These are phyloP conservation scores for Engraulis encrasicolus DNA, from an alignment of 2,113 vertebrate species.

Conservation along the genomic window DNA sequence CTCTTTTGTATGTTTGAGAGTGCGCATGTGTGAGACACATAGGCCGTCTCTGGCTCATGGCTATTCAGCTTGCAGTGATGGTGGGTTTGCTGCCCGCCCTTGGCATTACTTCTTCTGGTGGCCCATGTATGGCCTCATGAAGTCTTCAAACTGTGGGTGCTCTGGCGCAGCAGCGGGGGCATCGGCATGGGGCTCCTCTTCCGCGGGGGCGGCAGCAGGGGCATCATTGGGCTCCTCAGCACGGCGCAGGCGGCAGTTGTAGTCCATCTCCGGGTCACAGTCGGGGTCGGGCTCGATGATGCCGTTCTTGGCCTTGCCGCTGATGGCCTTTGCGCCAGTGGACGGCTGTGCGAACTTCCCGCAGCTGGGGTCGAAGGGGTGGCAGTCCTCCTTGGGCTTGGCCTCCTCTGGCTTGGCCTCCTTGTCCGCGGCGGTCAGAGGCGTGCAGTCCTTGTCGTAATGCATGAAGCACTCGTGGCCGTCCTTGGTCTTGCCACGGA, in stretches of 20 bases:
- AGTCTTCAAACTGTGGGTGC: conserved; percentile 66
- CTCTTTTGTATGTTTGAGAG: background rate
- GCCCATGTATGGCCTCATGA: conserved; percentile 64
- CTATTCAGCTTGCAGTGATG: background rate
- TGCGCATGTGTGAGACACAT: conserved; percentile 20
- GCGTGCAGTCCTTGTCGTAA: conserved; percentile 78
- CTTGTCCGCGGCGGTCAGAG: conserved; percentile 45
- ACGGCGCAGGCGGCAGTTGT: conserved; percentile 74
- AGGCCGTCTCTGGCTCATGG: background rate
- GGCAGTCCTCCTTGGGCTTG: conserved; percentile 64
- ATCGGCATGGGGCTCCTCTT: too few species aligned
- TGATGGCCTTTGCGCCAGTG: conserved; percentile 25
- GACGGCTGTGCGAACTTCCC: conserved; percentile 54
- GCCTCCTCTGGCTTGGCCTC: conserved; percentile 52
- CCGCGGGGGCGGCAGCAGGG: conserved; percentile 37
- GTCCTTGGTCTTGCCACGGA: conserved; percentile 76
- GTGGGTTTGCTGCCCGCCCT: background rate
- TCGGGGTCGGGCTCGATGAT: conserved; percentile 72
- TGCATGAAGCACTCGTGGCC: conserved; percentile 77
- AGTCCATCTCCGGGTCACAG: conserved; percentile 79
- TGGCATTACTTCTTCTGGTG: conserved; percentile 65
- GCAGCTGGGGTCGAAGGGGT: conserved; percentile 75
- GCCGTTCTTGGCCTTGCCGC: conserved; percentile 46
- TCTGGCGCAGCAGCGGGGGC: conserved; percentile 38
- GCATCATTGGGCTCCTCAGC: conserved; percentile 49